A percentile compares a stretch with the other conserved stretches of the same genome.
phyloP scores from a whole-genome alignment of 2,888 invertebrate species.

The Diplazon laetatorius region DNA sequence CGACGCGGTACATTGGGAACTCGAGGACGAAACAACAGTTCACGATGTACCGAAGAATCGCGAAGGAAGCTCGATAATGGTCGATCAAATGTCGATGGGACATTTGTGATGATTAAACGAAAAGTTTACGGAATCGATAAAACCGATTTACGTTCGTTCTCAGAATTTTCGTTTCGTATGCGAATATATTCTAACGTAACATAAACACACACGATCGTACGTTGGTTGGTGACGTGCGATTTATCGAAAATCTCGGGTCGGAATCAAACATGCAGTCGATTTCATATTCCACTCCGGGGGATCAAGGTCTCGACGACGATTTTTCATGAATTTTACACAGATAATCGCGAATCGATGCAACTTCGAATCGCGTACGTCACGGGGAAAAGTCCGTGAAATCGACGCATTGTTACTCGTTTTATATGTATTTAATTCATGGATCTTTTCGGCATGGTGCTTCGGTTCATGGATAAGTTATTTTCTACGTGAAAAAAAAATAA shows the following conservation, averaged over 20 bases:
- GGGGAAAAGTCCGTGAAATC: no score
- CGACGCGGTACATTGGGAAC: conserved; percentile 81
- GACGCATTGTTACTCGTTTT: no score
- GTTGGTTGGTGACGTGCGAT: no score
- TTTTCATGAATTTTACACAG: not conserved
- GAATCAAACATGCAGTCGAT: not conserved
- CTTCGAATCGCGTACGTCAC: not conserved
- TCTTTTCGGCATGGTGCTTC: not conserved
- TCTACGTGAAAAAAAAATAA: not conserved
- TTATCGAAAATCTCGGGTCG: not conserved
- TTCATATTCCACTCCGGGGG: not conserved
- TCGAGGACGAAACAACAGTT: conserved; percentile 79
- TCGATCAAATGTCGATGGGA: conserved; percentile 77
- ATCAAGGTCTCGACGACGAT: not conserved
- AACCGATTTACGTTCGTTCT: not conserved
- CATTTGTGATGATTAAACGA: conserved; percentile 71
- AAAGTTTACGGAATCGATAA: not conserved
- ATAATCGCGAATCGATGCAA: not conserved
- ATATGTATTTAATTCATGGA: not conserved
- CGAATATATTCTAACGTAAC: not conserved
- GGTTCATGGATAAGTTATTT: not conserved
- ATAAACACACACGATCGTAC: no score
- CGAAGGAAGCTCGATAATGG: conserved; percentile 65
- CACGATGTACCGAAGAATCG: conserved; percentile 71
- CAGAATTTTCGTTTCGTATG: not conserved